These are phyloP conservation scores for Phalera bucephala DNA, from an alignment of 2,888 invertebrate genomes.

Conservation along the genomic window DNA sequence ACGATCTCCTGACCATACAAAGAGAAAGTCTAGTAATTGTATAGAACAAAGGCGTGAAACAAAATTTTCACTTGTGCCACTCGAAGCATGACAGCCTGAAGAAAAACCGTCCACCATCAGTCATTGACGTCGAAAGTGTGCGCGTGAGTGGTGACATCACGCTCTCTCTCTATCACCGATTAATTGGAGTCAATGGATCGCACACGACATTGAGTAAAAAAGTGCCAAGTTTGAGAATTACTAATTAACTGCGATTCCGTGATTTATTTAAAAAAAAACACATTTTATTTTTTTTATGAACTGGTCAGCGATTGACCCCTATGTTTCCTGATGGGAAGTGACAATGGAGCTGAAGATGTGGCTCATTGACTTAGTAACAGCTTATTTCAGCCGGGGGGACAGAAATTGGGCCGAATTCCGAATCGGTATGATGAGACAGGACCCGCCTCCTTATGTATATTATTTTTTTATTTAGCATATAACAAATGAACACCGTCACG, in stretches of 20 bases:
- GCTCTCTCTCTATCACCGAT: conserved; percentile 72
- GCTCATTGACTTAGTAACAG: no score
- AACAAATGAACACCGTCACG: no score
- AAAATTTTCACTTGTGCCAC: conserved; percentile 58
- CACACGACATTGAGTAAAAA: conserved; percentile 40
- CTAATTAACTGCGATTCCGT: background rate
- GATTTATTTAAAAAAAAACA: background rate
- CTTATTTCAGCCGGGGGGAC: no score
- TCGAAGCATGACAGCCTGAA: conserved; percentile 63
- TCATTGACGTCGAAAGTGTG: conserved; percentile 61
- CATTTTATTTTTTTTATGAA: no score
- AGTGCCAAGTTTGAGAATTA: conserved; percentile 17
- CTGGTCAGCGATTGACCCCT: no score
- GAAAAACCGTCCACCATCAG: conserved; percentile 70
- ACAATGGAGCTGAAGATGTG: no score
- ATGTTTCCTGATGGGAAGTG: no score
- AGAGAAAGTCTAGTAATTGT: conserved; percentile 26
- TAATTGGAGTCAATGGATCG: conserved; percentile 62
- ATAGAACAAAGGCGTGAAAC: conserved; percentile 37
- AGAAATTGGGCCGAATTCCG: no score
- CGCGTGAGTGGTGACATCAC: conserved; percentile 46
- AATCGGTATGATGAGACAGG: no score
- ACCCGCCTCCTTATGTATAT: no score
- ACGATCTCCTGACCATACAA: no score
- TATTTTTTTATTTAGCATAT: no score